A percentile compares a stretch with the other conserved stretches of the same genome.
These are phyloP conservation scores for Lasius platythorax DNA, from an alignment of 2,888 invertebrate genomes.

Conservation along the genomic window DNA sequence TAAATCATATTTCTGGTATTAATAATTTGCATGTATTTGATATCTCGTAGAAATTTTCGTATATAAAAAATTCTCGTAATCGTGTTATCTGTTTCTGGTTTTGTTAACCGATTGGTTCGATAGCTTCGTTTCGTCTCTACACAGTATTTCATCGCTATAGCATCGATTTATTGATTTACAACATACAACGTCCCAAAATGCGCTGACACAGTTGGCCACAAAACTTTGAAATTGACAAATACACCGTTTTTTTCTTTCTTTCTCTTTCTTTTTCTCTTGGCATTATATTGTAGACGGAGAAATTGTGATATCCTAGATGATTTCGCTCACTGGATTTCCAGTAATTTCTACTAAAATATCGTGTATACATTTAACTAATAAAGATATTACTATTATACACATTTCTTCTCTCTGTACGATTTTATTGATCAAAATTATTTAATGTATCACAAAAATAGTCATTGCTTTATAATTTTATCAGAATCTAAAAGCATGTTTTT, in stretches of 20 bases:
- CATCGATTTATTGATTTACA: conserved; percentile 59
- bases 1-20: not conserved
- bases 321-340: not conserved
- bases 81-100: conserved; percentile 30
- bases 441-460: not conserved
- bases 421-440: not conserved
- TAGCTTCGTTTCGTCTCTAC: conserved; percentile 38
- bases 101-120: conserved; percentile 49
- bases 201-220: conserved; percentile 24
- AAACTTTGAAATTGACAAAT: conserved; percentile 44
- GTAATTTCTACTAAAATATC: not conserved
- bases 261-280: not conserved
- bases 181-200: conserved; percentile 27
- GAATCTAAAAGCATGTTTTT: not conserved
- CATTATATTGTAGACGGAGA: not conserved
- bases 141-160: conserved; percentile 37
- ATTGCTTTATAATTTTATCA: not conserved
- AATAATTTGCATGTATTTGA: not conserved
- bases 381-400: not conserved
- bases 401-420: not conserved
- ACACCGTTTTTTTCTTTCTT: not conserved
- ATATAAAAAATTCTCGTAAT: conserved; percentile 7
- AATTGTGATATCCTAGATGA: conserved; percentile 7
- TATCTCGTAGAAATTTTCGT: not conserved
- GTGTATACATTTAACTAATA: not conserved